These are phyloP conservation scores for Formicarius rufipectus DNA, from an alignment of 2,113 vertebrate species.

Conservation along the genomic window DNA sequence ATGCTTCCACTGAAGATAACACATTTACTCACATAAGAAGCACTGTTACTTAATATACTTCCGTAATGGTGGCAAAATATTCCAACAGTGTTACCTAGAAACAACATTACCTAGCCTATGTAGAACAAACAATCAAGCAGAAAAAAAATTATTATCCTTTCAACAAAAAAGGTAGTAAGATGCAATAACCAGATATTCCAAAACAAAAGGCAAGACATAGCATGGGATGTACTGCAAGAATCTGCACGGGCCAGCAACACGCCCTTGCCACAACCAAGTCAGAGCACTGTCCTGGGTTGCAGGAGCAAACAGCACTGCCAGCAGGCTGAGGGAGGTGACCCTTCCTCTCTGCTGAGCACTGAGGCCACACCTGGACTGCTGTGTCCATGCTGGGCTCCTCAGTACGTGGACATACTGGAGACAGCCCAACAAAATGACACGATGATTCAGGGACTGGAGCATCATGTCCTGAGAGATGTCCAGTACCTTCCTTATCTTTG, in stretches of 20 bases:
- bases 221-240: neutral
- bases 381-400: no score
- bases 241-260: neutral
- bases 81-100: neutral
- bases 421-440: no score
- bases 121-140: neutral
- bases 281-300: neutral
- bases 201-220: neutral
- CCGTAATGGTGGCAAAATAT: neutral
- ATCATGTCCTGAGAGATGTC: neutral
- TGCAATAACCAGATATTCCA: neutral
- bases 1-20: neutral
- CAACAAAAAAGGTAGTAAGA: neutral
- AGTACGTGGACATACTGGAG: neutral
- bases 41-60: neutral
- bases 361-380: neutral
- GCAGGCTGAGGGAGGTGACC: no score
- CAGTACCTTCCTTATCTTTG: neutral
- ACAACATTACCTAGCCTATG: neutral
- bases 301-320: neutral
- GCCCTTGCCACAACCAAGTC: no score
- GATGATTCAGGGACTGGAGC: neutral
- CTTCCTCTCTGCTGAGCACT: neutral
- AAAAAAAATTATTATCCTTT: neutral
- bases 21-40: neutral